Conservation (phyloP, 2,888 invertebrate species). For the Drosophila differens region DNA sequence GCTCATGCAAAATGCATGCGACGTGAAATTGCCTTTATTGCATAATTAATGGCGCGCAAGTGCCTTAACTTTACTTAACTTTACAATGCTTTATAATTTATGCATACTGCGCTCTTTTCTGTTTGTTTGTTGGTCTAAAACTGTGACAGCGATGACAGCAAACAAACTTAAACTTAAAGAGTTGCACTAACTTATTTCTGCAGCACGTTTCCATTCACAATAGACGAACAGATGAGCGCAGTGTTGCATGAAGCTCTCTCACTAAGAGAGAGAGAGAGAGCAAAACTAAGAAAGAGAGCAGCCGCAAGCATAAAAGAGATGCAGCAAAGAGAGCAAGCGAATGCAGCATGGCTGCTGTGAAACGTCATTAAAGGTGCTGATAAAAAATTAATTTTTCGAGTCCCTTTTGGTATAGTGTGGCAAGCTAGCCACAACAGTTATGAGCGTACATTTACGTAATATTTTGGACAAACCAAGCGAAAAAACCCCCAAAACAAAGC, state of each 20-base stretch:
- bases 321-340: slow-evolving; percentile 32
- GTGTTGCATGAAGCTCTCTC: slow-evolving; percentile 48
- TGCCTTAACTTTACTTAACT: slow-evolving; percentile 17
- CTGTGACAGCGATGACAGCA: slow-evolving; percentile 19
- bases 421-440: slow-evolving; percentile 1
- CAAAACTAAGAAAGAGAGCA: slow-evolving; percentile 21
- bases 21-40: slow-evolving; percentile 57
- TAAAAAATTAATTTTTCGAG: slow-evolving; percentile 41
- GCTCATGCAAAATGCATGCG: slow-evolving; percentile 52
- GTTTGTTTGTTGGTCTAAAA: slow-evolving; percentile 8
- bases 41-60: slow-evolving; percentile 62
- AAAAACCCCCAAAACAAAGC: neutral
- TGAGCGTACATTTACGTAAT: slow-evolving; percentile 39
- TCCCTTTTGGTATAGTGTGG: slow-evolving; percentile 22
- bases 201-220: slow-evolving; percentile 47
- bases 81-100: slow-evolving; percentile 50
- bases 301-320: slow-evolving; percentile 8
- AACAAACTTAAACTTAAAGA: slow-evolving; percentile 46
- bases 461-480: slow-evolving; percentile 9
- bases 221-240: slow-evolving; percentile 59
- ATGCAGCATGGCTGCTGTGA: slow-evolving; percentile 37
- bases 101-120: slow-evolving; percentile 19
- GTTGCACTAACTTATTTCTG: slow-evolving; percentile 49
- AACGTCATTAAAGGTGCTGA: slow-evolving; percentile 32
- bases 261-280: neutral